Evolutionary conservation across 2,888 invertebrate species (phyloP).

Genomic region (Siphlonurus alternatus): DNA sequence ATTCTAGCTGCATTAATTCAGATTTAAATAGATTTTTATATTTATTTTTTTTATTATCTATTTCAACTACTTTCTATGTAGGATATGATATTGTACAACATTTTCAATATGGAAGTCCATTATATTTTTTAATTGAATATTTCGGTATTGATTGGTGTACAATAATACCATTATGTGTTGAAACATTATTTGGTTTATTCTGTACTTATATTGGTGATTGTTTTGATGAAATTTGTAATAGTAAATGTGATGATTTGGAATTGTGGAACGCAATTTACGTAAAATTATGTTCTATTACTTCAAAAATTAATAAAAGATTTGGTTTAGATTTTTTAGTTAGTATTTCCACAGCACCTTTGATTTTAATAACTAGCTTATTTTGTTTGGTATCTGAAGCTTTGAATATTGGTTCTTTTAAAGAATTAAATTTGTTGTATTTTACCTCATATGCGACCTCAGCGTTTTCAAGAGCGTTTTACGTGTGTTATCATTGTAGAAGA

Average conservation of each 20-base stretch:
- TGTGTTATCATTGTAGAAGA: neutral
- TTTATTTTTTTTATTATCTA: neutral
- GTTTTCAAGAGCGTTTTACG: neutral
- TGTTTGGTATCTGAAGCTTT: neutral
- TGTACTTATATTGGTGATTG: neutral
- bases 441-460: neutral
- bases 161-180: neutral
- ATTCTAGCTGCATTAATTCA: neutral
- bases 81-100: neutral
- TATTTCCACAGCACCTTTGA: neutral
- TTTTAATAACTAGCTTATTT: neutral
- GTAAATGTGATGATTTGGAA: neutral
- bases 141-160: neutral
- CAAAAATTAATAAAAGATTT: neutral
- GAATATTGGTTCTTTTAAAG: neutral
- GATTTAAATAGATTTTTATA: neutral
- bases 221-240: neutral
- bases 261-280: neutral
- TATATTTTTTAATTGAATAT: neutral
- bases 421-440: neutral
- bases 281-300: neutral
- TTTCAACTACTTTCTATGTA: neutral
- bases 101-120: neutral
- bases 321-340: constrained; percentile 1
- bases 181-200: neutral